Conservation (phyloP, 2,113 vertebrate species). For the Macroglossus sobrinus region DNA sequence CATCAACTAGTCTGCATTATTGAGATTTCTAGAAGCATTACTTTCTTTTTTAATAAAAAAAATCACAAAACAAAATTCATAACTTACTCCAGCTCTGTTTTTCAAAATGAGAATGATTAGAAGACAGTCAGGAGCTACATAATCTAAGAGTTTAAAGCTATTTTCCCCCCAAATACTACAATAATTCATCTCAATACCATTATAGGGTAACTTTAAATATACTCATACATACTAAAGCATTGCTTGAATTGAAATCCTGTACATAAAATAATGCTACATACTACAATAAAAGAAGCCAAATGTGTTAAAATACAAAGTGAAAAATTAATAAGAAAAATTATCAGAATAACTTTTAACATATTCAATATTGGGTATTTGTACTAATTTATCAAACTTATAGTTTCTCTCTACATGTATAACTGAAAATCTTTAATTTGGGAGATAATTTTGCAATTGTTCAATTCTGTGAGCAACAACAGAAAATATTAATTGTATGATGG, state of each 20-base stretch:
- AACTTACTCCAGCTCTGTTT: background rate
- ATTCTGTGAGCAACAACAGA: background rate
- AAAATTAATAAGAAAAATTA: conserved; percentile 58
- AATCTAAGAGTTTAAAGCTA: conserved; percentile 40
- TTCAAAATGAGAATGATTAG: conserved; percentile 21
- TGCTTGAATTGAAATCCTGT: conserved; percentile 35
- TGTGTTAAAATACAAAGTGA: conserved; percentile 54
- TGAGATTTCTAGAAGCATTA: background rate
- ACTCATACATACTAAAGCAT: conserved; percentile 26
- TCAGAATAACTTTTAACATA: conserved; percentile 41
- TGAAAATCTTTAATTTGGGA: conserved; percentile 7
- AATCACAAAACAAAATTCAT: background rate
- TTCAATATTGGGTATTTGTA: background rate
- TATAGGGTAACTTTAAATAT: conserved; percentile 51
- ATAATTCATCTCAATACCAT: conserved; percentile 30
- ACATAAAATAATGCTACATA: conserved; percentile 57
- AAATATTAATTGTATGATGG: conserved; percentile 20
- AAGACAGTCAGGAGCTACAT: conserved; percentile 25
- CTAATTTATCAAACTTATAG: conserved; percentile 42
- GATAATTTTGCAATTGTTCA: background rate
- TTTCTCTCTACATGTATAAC: conserved; percentile 5
- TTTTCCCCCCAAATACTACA: conserved; percentile 53
- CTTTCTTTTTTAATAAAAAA: conserved; percentile 17
- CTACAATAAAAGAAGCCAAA: conserved; percentile 17
- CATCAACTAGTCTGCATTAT: background rate